A percentile compares a stretch with the other conserved stretches of the same genome.
Evolutionary conservation across 53 echinoderm and acorn worm species (phyloP).

Genomic region (Zoroaster sp.): DNA sequence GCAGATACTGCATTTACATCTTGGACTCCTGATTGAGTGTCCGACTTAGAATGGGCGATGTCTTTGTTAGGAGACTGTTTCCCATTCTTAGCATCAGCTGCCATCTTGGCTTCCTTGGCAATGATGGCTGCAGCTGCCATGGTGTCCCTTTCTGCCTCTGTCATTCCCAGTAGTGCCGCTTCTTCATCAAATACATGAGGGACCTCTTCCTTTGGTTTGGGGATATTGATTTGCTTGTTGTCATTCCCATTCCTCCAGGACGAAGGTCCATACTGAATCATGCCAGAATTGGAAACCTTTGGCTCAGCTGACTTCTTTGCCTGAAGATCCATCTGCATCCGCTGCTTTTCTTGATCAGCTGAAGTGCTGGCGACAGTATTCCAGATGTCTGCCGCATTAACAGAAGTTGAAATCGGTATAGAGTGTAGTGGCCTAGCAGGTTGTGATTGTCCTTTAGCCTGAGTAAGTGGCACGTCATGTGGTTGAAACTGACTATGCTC

Average conservation of each 20-base stretch:
- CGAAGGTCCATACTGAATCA: not conserved
- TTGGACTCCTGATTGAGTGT: not conserved
- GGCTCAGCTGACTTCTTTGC: not conserved
- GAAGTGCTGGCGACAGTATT: not conserved
- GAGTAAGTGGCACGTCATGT: not conserved
- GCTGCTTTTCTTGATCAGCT: slow-evolving; percentile 6
- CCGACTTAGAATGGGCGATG: not conserved
- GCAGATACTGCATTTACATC: not conserved
- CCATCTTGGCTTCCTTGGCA: slow-evolving; percentile 79
- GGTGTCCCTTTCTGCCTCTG: slow-evolving; percentile 90
- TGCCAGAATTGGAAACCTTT: not conserved
- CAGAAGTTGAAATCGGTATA: not conserved
- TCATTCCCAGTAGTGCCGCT: slow-evolving; percentile 84
- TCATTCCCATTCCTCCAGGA: not conserved
- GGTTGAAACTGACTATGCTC: not conserved
- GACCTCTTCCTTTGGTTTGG: not conserved
- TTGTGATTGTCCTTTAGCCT: not conserved
- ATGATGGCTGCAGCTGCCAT: slow-evolving; percentile 89
- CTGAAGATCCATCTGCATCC: not conserved
- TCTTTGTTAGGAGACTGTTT: slow-evolving; percentile 2
- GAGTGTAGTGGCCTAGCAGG: not conserved
- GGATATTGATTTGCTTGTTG: not conserved
- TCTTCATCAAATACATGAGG: slow-evolving; percentile 81
- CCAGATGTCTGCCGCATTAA: not conserved
- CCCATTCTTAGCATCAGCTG: slow-evolving; percentile 55